Percentiles rank a stretch among this genome's conserved stretches.
Evolutionary conservation across 1,140 invertebrate species (phyloP).

Genomic region (Drosophila sulfurigaster): DNA sequence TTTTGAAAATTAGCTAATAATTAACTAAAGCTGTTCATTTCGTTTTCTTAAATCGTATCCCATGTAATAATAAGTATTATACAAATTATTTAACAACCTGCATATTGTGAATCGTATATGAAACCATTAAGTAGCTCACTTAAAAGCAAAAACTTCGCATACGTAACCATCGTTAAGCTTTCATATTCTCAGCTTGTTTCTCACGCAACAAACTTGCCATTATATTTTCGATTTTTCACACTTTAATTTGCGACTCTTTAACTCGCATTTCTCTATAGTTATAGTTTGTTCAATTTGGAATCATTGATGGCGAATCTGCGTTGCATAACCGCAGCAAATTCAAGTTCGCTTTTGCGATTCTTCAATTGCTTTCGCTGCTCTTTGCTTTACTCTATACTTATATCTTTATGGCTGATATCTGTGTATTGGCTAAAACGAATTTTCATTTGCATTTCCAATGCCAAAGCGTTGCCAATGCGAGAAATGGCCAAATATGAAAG

Average conservation of each 20-base stretch:
- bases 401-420: neutral
- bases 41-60: no score
- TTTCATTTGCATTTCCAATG: slow-evolving; percentile 51
- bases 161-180: no score
- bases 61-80: no score
- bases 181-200: no score
- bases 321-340: slow-evolving; percentile 37
- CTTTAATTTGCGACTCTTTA: neutral
- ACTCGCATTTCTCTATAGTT: slow-evolving; percentile 1
- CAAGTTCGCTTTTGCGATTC: slow-evolving; percentile 26
- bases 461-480: slow-evolving; percentile 34
- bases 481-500: slow-evolving; percentile 47
- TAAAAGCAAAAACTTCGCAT: no score
- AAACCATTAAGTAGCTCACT: no score
- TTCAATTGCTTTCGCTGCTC: slow-evolving; percentile 28
- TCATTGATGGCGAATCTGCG: slow-evolving; percentile 21
- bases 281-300: neutral
- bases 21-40: no score
- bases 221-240: neutral
- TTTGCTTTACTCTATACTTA: neutral
- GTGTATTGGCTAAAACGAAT: slow-evolving; percentile 6
- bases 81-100: no score
- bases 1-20: no score
- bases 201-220: neutral
- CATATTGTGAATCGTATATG: no score